Evolutionary conservation across 2,888 invertebrate genomes (phyloP), one percentile per base, ranked within the genome.

Genomic region (Xestia rhomboidea): DNA sequence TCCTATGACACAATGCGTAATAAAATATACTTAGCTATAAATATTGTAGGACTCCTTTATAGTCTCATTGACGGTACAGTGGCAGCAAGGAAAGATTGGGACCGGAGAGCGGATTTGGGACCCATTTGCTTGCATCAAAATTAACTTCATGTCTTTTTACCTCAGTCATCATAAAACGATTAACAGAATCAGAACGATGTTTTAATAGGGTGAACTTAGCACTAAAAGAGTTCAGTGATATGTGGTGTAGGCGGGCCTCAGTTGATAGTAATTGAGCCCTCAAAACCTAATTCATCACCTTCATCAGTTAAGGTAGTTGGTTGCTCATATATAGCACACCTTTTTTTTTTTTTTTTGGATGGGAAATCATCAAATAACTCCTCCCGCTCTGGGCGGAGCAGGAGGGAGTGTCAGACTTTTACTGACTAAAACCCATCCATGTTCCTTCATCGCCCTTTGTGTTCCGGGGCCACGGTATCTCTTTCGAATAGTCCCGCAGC

Each of bases 21-120:
- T 76, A 71, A 75, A 74, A 67, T 66, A n/a, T n/a, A n/a, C n/a
- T n/a, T n/a, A 76, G 66, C 60, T 79, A 80, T 88, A 80, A 79
- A 87, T 80, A 75, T 10, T 51, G 34, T 67, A 44, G 62, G 41
- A 69, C 51, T 67, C 11, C 13, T 75, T 75, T 70, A 57, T 77
- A 67, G 54, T 46, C 18, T 21, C 11, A 51, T 54, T 75, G 57
- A 27, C 30, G 13, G 38, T 27, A 5, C 10, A 6, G 24, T 27
- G 21, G 18, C 34, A 68, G 49, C 54, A 27, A 18, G 49, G 34
- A 34, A 46, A 57, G 54, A 67, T 44, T 34, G 3, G 5, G 1
- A 41, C 13, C 2, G 30, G 15, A 6, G 15, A 66, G 3, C 5
- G 41, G 27, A 30, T 30, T 30, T 60, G 1, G 57, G 4, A n/a